Conservation (phyloP, 2,888 invertebrate species). For the Trichogramma dendrolimi region DNA sequence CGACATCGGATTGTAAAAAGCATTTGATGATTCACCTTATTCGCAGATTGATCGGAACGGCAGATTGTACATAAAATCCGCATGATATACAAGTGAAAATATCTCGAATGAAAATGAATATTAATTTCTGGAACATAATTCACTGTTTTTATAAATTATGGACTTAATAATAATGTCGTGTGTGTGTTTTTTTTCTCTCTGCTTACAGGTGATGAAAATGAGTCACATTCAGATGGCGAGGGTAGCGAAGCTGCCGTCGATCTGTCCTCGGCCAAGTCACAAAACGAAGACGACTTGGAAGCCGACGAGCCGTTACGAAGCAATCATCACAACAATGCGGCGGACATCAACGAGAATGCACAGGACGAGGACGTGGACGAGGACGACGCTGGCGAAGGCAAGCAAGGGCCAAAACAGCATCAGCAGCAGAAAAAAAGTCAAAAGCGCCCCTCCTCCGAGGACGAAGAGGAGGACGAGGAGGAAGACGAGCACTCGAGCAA, state of each 20-base stretch:
- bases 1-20: too few relatives aligned
- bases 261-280: conserved; percentile 63
- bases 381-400: conserved; percentile 42
- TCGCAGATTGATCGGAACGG: too few relatives aligned
- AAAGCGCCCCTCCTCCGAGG: conserved; percentile 46
- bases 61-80: too few relatives aligned
- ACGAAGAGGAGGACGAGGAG: conserved; percentile 43
- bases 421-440: conserved; percentile 2
- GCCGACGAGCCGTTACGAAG: conserved; percentile 47
- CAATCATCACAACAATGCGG: conserved; percentile 24
- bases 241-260: conserved; percentile 50
- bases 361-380: conserved; percentile 49
- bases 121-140: too few relatives aligned
- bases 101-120: too few relatives aligned
- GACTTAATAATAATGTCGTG: conserved; percentile 1
- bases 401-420: background rate
- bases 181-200: conserved; percentile 33
- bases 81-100: too few relatives aligned
- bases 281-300: conserved; percentile 63
- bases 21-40: too few relatives aligned
- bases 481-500: conserved; percentile 65
- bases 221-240: conserved; percentile 65
- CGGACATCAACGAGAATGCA: conserved; percentile 49
- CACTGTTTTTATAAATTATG: too few relatives aligned
- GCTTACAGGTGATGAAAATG: conserved; percentile 67